Base-by-base conservation (phyloP, 2,888 invertebrate species). In the Tenthredo amoena region DNA sequence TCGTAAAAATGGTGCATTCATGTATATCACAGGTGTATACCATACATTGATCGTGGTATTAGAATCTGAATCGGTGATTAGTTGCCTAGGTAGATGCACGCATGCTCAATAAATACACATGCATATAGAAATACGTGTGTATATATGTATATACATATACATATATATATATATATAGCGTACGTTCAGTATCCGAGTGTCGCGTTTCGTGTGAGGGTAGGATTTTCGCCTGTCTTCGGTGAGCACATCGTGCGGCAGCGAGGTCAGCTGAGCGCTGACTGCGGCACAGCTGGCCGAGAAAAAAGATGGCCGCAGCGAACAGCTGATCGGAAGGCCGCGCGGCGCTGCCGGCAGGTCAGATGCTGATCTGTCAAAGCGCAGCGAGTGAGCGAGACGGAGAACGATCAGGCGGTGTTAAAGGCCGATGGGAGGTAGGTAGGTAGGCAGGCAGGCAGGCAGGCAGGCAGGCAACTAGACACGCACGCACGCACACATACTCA, bases 261-360 rank as follows among this genome's bases (percentile, higher is more conserved):
- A 90, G 91, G 92, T 91, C 93, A 93, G 93, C 93, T 92, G 92
- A 91, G 91, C 90, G 90, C 86, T 47, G 85, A 87, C 87, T 87
- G 85, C 87, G 87, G 87, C 90, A 91, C 92, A 92, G 92, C 92
- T 92, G 92, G 90, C 86, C 86, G 87, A 86, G 86, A 88, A 89
- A 87, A 89, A 91, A 92, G 90, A 92, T 92, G 92, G 92, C 92
- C 89, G 86, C 68, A 21, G 85, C n/a, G 88, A 92, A 92, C 93
- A 93, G 92, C 93, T 93, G 93, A 92, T 93, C 90, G 89, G 43
- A 58, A 74, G 74, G 71, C 74, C 18, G 34, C 85, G 87, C 88
- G 91, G 91, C 89, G 89, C 91, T 91, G 92, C 89, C 43, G 15
- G 43, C 68, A 37, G 82, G 37, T 81, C 62, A 62, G 40, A 81